Evolutionary conservation across 2,113 vertebrate species (phyloP).

Genomic region (Burhinus oedicnemus): DNA sequence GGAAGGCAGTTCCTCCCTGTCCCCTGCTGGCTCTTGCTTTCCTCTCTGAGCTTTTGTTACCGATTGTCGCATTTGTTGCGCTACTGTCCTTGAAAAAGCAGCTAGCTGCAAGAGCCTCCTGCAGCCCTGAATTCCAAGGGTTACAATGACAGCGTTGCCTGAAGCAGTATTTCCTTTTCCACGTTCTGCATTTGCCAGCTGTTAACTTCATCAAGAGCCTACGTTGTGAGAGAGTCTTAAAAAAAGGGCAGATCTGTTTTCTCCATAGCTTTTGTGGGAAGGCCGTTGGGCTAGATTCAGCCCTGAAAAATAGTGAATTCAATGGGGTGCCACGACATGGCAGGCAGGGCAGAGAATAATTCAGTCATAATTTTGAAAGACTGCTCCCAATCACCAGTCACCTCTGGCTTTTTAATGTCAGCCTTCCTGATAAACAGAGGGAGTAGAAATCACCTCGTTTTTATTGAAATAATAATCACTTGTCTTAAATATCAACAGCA

Average conservation of each 20-base stretch:
- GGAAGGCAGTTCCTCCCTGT: neutral
- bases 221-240: neutral
- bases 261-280: constrained; percentile 6
- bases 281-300: neutral
- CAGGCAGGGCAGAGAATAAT: neutral
- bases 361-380: neutral
- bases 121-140: constrained; percentile 50
- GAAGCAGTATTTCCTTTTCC: constrained; percentile 45
- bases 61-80: neutral
- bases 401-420: neutral
- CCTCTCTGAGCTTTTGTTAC: constrained; percentile 8
- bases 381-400: neutral
- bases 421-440: neutral
- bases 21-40: neutral
- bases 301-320: neutral
- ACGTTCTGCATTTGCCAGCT: constrained; percentile 37
- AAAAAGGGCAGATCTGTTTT: constrained; percentile 44
- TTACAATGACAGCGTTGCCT: constrained; percentile 24
- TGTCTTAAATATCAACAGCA: neutral
- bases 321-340: neutral
- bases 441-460: neutral
- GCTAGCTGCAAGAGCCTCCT: neutral
- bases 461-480: constrained; percentile 40
- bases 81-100: constrained; percentile 24
- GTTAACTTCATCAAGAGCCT: constrained; percentile 58